A percentile compares a stretch with the other conserved stretches of the same genome.
These are phyloP conservation scores for Micrasema minimum DNA, from an alignment of 1,140 invertebrate species.

Conservation along the genomic window DNA sequence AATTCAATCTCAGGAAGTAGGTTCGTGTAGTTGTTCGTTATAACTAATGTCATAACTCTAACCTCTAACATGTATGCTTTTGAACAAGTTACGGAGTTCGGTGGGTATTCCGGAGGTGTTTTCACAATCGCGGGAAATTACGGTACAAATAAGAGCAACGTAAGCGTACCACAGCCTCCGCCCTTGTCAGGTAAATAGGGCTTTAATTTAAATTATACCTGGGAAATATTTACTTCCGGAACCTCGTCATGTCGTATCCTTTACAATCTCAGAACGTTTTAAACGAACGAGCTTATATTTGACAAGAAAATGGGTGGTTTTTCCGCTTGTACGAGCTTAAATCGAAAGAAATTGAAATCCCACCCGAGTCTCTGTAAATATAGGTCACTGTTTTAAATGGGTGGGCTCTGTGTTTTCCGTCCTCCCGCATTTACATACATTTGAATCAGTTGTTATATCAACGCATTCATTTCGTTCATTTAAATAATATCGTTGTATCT, in stretches of 20 bases:
- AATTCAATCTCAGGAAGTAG: too few species aligned
- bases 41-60: too few species aligned
- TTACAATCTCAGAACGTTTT: slow-evolving; percentile 1
- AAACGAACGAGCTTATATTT: slow-evolving; percentile 4
- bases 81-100: too few species aligned
- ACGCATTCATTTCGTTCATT: too few species aligned
- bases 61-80: too few species aligned
- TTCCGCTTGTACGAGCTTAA: slow-evolving; percentile 1
- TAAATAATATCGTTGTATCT: too few species aligned
- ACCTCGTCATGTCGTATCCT: neutral
- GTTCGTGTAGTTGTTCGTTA: too few species aligned
- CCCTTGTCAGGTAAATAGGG: neutral
- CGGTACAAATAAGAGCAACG: slow-evolving; percentile 8
- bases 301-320: slow-evolving; percentile 7
- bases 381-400: too few species aligned
- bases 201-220: slow-evolving; percentile 26
- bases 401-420: too few species aligned
- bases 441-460: too few species aligned
- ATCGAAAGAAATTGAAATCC: slow-evolving; percentile 15
- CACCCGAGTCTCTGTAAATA: neutral
- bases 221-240: slow-evolving; percentile 5
- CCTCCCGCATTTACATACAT: too few species aligned
- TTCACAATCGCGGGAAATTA: slow-evolving; percentile 17
- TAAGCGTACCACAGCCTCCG: neutral
- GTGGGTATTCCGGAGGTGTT: neutral